Percentiles rank a stretch among this genome's conserved stretches.
These are phyloP conservation scores for Hipparchia sbordonii DNA, from an alignment of 2,888 invertebrate species.

Conservation along the genomic window DNA sequence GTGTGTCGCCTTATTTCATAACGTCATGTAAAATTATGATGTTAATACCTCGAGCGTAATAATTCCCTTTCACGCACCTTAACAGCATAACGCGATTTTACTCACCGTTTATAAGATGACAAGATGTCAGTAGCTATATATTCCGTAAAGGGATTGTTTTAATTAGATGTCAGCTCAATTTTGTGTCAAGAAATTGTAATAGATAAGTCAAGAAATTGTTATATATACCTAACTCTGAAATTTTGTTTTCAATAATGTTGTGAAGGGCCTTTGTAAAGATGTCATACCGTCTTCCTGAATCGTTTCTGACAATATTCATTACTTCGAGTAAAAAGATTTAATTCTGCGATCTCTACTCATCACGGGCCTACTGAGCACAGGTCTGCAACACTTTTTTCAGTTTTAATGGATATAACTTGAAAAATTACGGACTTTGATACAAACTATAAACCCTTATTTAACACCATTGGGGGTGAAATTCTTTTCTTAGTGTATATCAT, in stretches of 20 bases:
- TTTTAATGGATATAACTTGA: no score
- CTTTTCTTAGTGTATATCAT: no score
- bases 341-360: no score
- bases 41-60: not conserved
- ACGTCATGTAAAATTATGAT: not conserved
- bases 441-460: no score
- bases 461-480: no score
- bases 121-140: not conserved
- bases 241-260: not conserved
- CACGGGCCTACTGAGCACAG: no score
- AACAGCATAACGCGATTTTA: slow-evolving; percentile 3
- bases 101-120: slow-evolving; percentile 4
- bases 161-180: not conserved
- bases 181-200: not conserved
- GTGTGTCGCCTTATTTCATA: not conserved
- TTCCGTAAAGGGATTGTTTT: not conserved
- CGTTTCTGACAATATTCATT: no score
- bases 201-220: not conserved
- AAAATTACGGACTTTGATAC: no score
- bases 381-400: no score
- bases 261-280: no score
- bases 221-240: not conserved
- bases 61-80: slow-evolving; percentile 5
- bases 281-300: no score
- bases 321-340: no score